Conservation (phyloP, 37 sponge, comb jelly and placozoan genomes). For the Geodia barretti region DNA sequence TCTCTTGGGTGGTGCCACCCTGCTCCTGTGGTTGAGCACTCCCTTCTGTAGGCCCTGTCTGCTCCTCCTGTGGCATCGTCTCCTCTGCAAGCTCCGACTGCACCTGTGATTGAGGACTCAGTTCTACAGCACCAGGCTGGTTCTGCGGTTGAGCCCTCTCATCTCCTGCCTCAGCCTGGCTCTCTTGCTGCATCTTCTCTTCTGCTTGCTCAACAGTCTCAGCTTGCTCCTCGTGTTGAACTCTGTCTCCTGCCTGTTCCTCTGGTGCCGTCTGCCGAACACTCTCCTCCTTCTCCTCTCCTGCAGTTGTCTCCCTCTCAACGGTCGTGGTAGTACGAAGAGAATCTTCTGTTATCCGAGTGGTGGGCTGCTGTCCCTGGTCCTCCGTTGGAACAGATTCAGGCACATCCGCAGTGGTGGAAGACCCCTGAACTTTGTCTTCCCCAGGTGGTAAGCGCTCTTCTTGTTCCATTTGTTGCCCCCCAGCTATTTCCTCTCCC, state of each 20-base stretch:
- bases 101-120: too few relatives aligned
- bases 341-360: too few relatives aligned
- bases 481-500: not conserved
- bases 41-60: not conserved
- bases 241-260: not conserved
- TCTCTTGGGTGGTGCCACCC: not conserved
- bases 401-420: not conserved
- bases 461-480: not conserved
- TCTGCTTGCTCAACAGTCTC: not conserved
- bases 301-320: not conserved
- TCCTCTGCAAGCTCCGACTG: not conserved
- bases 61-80: not conserved
- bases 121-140: not conserved
- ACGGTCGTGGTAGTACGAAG: too few relatives aligned
- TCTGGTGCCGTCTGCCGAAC: not conserved
- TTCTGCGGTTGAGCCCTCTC: not conserved
- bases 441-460: not conserved
- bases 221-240: not conserved
- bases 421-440: too few relatives aligned
- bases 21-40: not conserved
- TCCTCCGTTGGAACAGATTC: not conserved
- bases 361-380: too few relatives aligned
- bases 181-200: not conserved
- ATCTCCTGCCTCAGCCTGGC: not conserved
- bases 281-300: not conserved